A percentile compares a stretch with the other conserved stretches of the same genome.
Conservation (phyloP, 2,888 invertebrate species). For the Notodonta ziczac region DNA sequence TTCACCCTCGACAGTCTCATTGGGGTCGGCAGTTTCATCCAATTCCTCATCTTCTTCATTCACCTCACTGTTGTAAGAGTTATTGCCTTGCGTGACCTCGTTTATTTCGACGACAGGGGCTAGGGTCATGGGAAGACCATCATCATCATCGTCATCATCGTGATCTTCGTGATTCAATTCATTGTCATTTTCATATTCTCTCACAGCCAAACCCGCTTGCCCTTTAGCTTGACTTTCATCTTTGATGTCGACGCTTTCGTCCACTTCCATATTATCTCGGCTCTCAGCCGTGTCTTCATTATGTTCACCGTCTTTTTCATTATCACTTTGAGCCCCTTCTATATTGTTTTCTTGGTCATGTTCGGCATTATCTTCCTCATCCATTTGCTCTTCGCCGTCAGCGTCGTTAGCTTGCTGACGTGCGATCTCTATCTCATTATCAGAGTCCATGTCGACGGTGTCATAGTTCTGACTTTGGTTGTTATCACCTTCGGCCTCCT, state of each 20-base stretch:
- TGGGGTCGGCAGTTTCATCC: conserved; percentile 53
- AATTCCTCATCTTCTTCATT: conserved; percentile 68
- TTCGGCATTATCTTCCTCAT: conserved; percentile 38
- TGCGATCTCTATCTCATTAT: conserved; percentile 80
- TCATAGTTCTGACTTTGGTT: conserved; percentile 72
- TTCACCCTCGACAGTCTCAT: conserved; percentile 59
- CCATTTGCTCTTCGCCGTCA: conserved; percentile 48
- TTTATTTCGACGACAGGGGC: conserved; percentile 78
- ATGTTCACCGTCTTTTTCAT: conserved; percentile 46
- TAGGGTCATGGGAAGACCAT: conserved; percentile 64
- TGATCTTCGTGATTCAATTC: conserved; percentile 50
- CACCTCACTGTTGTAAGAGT: conserved; percentile 65
- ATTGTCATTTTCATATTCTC: conserved; percentile 54
- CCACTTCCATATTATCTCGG: conserved; percentile 51
- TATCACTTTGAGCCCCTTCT: conserved; percentile 55
- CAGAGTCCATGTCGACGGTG: conserved; percentile 80
- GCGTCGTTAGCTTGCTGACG: conserved; percentile 60
- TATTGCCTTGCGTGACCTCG: conserved; percentile 65
- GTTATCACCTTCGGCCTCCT: conserved; percentile 57
- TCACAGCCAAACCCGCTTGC: conserved; percentile 43
- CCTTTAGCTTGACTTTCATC: conserved; percentile 47
- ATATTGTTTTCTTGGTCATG: conserved; percentile 47
- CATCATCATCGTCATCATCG: conserved; percentile 67
- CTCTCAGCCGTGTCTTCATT: conserved; percentile 51
- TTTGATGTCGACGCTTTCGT: conserved; percentile 48